Percentiles rank a stretch among this genome's conserved stretches.
Conservation (phyloP, 2,888 invertebrate species). For the Galerucella pusilla region DNA sequence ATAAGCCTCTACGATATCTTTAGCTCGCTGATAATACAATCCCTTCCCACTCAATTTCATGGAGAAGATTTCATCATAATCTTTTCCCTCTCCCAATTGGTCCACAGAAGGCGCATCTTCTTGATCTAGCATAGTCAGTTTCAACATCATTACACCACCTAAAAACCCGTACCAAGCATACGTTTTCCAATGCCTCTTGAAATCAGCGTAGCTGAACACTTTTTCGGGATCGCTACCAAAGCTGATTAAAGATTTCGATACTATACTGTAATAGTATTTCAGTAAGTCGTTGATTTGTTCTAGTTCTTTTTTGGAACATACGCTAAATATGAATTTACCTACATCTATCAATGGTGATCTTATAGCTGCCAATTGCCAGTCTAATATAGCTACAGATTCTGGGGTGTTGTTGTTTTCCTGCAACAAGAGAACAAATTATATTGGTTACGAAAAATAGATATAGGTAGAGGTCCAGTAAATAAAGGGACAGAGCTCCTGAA, state of each 20-base stretch:
- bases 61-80: neutral
- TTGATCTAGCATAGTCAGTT: neutral
- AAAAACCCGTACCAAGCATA: neutral
- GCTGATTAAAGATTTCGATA: neutral
- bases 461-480: too few species aligned
- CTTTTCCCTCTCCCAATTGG: neutral
- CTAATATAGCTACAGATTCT: neutral
- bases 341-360: slow-evolving; percentile 14
- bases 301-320: neutral
- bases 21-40: slow-evolving; percentile 1
- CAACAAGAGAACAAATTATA: neutral
- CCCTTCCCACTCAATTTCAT: neutral
- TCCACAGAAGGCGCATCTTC: neutral
- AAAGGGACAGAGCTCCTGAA: too few species aligned
- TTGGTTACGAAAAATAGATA: too few species aligned
- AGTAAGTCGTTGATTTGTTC: neutral
- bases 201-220: slow-evolving; percentile 7
- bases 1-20: neutral
- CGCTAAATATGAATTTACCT: neutral
- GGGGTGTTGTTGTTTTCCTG: slow-evolving; percentile 5
- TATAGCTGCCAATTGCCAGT: slow-evolving; percentile 13
- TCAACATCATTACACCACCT: slow-evolving; percentile 1
- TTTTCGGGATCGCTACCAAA: slow-evolving; percentile 23
- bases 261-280: neutral
- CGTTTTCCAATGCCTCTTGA: slow-evolving; percentile 18